Evolutionary conservation across 2,113 vertebrate genomes (phyloP).

Genomic region (Laterallus jamaicensis): DNA sequence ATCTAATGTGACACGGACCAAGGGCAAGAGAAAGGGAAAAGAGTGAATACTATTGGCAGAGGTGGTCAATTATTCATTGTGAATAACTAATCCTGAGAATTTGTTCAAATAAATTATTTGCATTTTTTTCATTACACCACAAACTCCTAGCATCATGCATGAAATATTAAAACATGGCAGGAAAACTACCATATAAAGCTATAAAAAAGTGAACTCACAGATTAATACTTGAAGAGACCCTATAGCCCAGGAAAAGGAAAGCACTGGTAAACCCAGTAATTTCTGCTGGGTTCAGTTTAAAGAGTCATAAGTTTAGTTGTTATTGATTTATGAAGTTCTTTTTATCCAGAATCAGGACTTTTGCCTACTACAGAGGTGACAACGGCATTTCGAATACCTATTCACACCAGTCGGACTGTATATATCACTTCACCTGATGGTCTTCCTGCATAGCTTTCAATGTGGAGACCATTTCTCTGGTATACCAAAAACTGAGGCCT

Average conservation of each 20-base stretch:
- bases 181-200: background rate
- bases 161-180: background rate
- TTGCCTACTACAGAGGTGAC: background rate
- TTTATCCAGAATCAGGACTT: background rate
- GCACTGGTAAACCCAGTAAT: background rate
- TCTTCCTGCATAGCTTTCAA: background rate
- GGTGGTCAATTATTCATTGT: background rate
- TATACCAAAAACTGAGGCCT: background rate
- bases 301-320: background rate
- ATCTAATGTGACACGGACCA: background rate
- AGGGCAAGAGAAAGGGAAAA: background rate
- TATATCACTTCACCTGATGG: background rate
- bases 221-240: background rate
- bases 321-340: background rate
- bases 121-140: background rate
- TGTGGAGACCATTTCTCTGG: background rate
- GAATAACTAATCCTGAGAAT: background rate
- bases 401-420: background rate
- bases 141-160: background rate
- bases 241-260: background rate
- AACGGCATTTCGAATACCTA: background rate
- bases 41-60: background rate
- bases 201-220: background rate
- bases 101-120: conserved; percentile 31
- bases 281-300: background rate